phyloP scores from a whole-genome alignment of 2,113 vertebrate genomes.

The Seriola quinqueradiata region DNA sequence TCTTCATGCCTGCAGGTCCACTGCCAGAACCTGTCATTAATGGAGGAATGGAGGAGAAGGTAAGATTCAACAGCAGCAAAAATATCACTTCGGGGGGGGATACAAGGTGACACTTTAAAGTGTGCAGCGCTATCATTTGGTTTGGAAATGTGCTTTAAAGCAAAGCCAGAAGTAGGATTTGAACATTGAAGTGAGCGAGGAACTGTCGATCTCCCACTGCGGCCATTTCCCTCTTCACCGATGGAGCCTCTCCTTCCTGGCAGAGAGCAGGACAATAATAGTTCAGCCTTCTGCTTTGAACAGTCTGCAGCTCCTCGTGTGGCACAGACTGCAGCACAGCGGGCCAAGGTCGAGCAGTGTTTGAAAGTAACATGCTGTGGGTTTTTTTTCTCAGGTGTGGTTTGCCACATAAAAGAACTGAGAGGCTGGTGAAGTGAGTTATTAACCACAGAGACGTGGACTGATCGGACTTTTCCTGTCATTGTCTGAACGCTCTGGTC shows the following conservation, averaged over 20 bases:
- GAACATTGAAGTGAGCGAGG: conserved; percentile 24
- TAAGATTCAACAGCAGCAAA: conserved; percentile 75
- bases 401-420: conserved; percentile 19
- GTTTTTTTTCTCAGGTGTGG: conserved; percentile 1
- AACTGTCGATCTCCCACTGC: conserved; percentile 24
- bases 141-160: conserved; percentile 20
- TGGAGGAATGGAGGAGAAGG: conserved; percentile 90
- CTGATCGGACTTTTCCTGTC: conserved; percentile 59
- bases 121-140: neutral
- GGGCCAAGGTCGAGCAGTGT: conserved; percentile 8
- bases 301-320: conserved; percentile 6
- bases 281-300: conserved; percentile 7
- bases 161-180: conserved; percentile 26
- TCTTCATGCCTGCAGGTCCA: conserved; percentile 84
- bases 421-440: conserved; percentile 28
- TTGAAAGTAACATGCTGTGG: neutral
- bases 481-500: conserved; percentile 60
- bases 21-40: conserved; percentile 91
- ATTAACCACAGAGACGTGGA: conserved; percentile 55
- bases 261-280: conserved; percentile 35
- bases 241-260: conserved; percentile 29
- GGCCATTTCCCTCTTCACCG: conserved; percentile 29
- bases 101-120: neutral
- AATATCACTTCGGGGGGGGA: neutral
- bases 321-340: neutral